Conservation (phyloP, 2,113 vertebrate species). For the Labeo rohita region DNA sequence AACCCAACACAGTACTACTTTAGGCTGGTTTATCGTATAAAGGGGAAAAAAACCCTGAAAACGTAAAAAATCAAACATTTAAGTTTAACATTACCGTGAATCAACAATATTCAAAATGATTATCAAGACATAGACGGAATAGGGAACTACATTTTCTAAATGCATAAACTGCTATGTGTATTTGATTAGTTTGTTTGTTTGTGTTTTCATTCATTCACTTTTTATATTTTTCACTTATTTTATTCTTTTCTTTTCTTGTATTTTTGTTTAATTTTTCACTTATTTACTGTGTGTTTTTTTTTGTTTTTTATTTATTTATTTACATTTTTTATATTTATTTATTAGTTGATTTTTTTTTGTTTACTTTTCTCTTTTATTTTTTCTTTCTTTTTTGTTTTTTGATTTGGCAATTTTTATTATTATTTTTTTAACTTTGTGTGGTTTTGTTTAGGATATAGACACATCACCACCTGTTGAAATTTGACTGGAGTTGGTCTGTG, state of each 20-base stretch:
- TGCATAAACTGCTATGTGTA: no score
- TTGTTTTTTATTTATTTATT: neutral
- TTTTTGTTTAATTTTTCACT: neutral
- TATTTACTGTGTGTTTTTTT: neutral
- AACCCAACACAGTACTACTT: neutral
- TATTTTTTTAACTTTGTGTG: neutral
- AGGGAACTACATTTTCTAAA: no score
- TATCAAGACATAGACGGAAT: no score
- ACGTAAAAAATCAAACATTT: no score
- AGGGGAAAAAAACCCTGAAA: no score
- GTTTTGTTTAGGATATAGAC: neutral
- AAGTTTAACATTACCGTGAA: neutral
- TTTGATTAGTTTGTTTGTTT: no score
- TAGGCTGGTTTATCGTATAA: neutral
- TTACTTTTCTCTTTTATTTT: no score
- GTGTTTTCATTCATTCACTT: neutral
- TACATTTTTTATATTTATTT: neutral
- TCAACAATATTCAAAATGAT: neutral
- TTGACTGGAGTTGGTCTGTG: neutral
- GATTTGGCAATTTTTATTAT: no score
- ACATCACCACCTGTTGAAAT: neutral
- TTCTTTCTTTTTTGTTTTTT: no score
- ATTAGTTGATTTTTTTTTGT: no score
- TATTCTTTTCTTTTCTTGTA: neutral
- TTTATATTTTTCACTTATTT: neutral